Evolutionary conservation across 2,888 invertebrate species (phyloP), one percentile per base, ranked within the genome.

Genomic region (Sarcophaga caerulescens): DNA sequence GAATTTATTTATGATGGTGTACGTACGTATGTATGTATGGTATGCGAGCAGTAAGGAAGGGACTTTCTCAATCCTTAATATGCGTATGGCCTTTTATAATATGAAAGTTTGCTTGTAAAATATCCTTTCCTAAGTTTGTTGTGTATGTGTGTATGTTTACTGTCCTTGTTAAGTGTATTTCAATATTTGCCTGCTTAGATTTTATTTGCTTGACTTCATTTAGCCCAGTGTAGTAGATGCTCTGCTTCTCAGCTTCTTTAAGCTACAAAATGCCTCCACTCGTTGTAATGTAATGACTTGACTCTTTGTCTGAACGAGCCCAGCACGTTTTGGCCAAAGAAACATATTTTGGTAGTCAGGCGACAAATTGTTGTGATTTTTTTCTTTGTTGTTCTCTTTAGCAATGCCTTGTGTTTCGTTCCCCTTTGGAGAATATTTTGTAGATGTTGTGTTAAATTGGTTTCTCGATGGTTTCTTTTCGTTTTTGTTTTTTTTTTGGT

Each of bases 171-270:
- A 83, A 85, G 76, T 77, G 80, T 85, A 69, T 85, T 79, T 83
- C 80, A 86, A 86, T 83, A 86, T 86, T 85, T 86, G 83, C 77
- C 69, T 62, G 80, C 60, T 77, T 69, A 77, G 74, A 81, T 83
- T 81, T 83, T 86, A 84, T 86, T 84, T 86, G 84, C 86, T 86
- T 86, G 86, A 86, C 86, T 86, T 84, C 74, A 81, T 77, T 86
- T 86, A 74, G 70, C 69, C 84, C 23, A 63, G 57, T 76, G 8
- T 73, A 3, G 35, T 52, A 70, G 78, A 70, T 73, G 52, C 68
- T 81, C 25, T 70, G 45, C 79, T 47, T 70, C 52, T 52, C 17
- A 12, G 12, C 17, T 52, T 52, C 52, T 12, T 52, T 52, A 52
- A 14, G 52, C 52, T 52, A 17, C 35, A 52, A 69, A 75, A 79